Evolutionary conservation across 2,113 vertebrate genomes (phyloP), one percentile per base, ranked within the genome.

Genomic region (Scytalopus superciliaris): DNA sequence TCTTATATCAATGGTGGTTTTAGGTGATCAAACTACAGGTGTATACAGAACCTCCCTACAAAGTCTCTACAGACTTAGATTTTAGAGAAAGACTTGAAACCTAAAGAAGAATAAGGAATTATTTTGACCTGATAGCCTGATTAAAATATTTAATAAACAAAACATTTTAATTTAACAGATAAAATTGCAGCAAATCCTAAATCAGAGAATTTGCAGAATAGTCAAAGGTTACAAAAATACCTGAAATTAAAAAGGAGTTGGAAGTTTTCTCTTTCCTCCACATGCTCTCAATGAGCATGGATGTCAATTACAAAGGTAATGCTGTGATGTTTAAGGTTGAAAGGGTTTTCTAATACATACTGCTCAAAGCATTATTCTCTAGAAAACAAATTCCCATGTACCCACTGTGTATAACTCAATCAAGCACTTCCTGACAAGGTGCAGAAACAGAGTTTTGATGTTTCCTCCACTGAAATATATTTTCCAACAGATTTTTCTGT

Each of bases 341-440:
- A 95, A 90, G 60, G 21, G 11, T 74, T 91, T 91, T 90, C 73
- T 68, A 87, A 80, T 57, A 30, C 55, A 40, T 63, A 69, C 28
- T 83, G 44, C 74, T 95, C 35, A 93, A 96, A 94, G 81, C 42
- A 74, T 90, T 93, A 91, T 93, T 93, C 84, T 91, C 56, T 59
- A 45, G 66, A 80, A 97, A 94, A 95, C 45, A 94, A 96, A 94
- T 90, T 95, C 47, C 53, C 86, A 12, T 31, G 39, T 76, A 56
- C 64, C 62, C 59, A 39, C 45, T 79, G 30, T 45, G 53, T 69
- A 73, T 72, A 95, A 90, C 81, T 96, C 93, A 94, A 95, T 95
- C 93, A 96, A 94, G 31, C 35, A 50, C 66, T 90, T 94, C 45
- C 69, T 90, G 89, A 93, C 68, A 96, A 88, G 33, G 63, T 91